Base-by-base conservation (phyloP, 2,888 invertebrate genomes). In the Drosophila sordidula region DNA sequence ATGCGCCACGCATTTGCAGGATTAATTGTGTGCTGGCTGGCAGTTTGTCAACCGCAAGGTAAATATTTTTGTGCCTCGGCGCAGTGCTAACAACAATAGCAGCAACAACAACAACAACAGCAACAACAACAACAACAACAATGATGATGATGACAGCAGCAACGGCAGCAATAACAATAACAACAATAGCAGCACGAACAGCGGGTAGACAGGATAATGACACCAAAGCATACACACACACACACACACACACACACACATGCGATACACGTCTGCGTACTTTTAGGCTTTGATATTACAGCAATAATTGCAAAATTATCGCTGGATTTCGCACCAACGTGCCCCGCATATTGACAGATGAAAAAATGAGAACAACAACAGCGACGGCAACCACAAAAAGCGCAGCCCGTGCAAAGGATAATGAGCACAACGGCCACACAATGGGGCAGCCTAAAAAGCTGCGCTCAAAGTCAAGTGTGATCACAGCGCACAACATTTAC, bases 11-110 rank as follows among this genome's bases (percentile, higher is more conserved):
- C 87, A 77, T 87, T 85, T 87, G 83, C 78, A 74, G 90, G 87
- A 90, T 88, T 89, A 87, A 87, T 89, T 87, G 79, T 87, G 75
- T 74, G 82, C 79, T 77, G 89, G 80, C 67, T 89, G 78, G 87
- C 79, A 75, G 85, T 86, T 87, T 90, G 90, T 86, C 88, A 89
- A 79, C 87, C 87, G 61, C 80, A 89, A 87, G 89, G 89, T 89
- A 89, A 90, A 90, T 90, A 89, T 89, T 87, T 85, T 87, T 77
- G 61, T 63, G 70, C 65, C 73, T 39, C 44, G 32, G 29, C 47
- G 16, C 34, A 22, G 29, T 41, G 32, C 42, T 46, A 67, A 63
- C 75, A 78, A 18, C 29, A 44, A 25, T 39, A 32, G 22, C 51
- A 62, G 2, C 32, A 29, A 29, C 29, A 29, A 32, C 32, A 32